Base-by-base conservation (phyloP, 2,797 vertebrate species). In the Cheirogaleus major region DNA sequence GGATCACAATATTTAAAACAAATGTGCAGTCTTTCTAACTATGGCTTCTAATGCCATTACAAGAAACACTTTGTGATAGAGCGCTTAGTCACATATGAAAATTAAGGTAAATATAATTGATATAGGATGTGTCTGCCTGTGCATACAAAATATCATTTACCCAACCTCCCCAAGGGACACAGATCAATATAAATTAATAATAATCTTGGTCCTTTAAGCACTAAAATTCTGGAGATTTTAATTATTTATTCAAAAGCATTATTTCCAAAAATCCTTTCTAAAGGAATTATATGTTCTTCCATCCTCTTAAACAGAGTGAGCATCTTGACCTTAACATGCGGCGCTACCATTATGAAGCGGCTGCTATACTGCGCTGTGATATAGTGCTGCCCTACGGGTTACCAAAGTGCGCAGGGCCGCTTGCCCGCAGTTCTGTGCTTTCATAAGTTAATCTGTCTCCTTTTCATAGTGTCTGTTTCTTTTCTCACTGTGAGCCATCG, bases 121-220 rank as follows among this genome's bases (percentile, higher is more conserved):
- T 14, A 69, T 0, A 25, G 41, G 8, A 25, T 14, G 2, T 50
- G 18, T 87, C 50, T 43, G 52, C 15, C 43, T 0, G 0, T 43
- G n/a, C 70, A 43, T 12, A 35, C 65, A 32, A 52, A 88, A 72
- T 27, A 89, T 78, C 72, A 43, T 67, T 94, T 81, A 55, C 25
- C 89, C 22, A 23, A 83, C 6, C 61, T 25, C 10, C 27, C 55
- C 20, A 59, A 61, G 75, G 52, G 75, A 93, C 5, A 43, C 9
- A 86, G 45, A 52, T 79, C 38, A 70, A 41, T 76, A 93, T 61
- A 94, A 83, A 89, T 89, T 85, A 91, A 70, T 72, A 93, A 72
- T 76, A 41, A 83, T 35, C 41, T 81, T 88, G 38, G 6, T 93
- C 79, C 75, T 84, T 83, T 38, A 75, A 93, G 57, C 15, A 80